A percentile compares a stretch with the other conserved stretches of the same genome.
Conservation (phyloP, 2,888 invertebrate species). For the Polydrusus pterygomalis region DNA sequence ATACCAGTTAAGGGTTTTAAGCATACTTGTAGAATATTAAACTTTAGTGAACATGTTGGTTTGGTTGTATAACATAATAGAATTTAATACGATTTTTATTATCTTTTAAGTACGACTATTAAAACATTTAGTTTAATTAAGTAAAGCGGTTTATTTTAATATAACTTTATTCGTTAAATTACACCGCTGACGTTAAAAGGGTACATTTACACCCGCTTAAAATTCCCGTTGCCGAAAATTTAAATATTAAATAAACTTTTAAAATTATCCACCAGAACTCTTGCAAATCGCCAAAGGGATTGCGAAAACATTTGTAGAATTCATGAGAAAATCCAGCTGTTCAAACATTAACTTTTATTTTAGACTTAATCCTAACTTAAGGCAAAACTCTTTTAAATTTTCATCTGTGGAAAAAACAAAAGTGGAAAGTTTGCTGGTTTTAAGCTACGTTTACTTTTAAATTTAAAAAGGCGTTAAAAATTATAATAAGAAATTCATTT, state of each 20-base stretch:
- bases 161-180: conserved; percentile 16
- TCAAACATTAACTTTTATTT: conserved; percentile 62
- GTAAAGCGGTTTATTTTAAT: neutral
- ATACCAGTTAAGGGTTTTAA: no score
- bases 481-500: conserved; percentile 46
- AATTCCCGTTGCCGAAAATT: conserved; percentile 44
- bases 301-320: conserved; percentile 61
- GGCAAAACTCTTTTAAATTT: conserved; percentile 48
- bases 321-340: conserved; percentile 63
- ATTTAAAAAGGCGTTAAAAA: conserved; percentile 34
- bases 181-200: conserved; percentile 24
- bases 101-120: neutral
- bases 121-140: neutral
- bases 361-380: conserved; percentile 53
- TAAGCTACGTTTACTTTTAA: conserved; percentile 36
- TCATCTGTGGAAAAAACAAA: conserved; percentile 40
- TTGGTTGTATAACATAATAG: no score
- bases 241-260: conserved; percentile 53
- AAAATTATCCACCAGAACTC: conserved; percentile 48
- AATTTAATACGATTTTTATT: neutral
- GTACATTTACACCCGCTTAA: conserved; percentile 44
- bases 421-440: conserved; percentile 24
- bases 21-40: neutral
- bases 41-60: neutral
- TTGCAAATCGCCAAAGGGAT: conserved; percentile 55